These are phyloP conservation scores for Coptodon rendalli DNA, from an alignment of 2,113 vertebrate genomes.

Conservation along the genomic window DNA sequence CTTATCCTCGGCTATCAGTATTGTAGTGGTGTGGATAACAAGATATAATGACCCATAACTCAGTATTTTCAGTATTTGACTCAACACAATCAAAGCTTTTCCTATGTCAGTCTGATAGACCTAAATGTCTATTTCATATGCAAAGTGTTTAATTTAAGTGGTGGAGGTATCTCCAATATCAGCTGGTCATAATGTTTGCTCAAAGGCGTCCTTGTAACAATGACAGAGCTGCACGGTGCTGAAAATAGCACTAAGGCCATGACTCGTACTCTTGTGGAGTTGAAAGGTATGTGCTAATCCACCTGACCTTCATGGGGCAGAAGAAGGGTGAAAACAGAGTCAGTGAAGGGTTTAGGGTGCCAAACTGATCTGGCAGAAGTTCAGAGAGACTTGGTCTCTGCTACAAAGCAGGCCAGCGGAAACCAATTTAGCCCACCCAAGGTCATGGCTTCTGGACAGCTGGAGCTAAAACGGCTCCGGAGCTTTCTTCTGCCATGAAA, in stretches of 20 bases:
- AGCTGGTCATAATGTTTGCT: not conserved
- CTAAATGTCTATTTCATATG: not conserved
- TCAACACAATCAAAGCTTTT: not conserved
- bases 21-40: not conserved
- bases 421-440: constrained; percentile 51
- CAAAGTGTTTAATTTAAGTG: not conserved
- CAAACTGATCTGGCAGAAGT: constrained; percentile 58
- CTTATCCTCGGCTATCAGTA: not conserved
- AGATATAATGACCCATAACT: not conserved
- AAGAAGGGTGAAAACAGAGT: constrained; percentile 45
- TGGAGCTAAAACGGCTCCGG: not conserved
- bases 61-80: not conserved
- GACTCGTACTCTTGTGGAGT: constrained; percentile 19
- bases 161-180: not conserved
- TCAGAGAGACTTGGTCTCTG: constrained; percentile 37
- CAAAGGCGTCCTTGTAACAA: constrained; percentile 20
- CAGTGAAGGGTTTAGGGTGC: constrained; percentile 23
- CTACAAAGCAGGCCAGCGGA: constrained; percentile 38
- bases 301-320: constrained; percentile 50
- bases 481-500: not conserved
- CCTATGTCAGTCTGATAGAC: not conserved
- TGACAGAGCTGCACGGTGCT: constrained; percentile 8
- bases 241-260: constrained; percentile 41
- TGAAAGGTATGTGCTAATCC: constrained; percentile 65
- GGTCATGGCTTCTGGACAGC: constrained; percentile 30